phyloP scores from a whole-genome alignment of 1,140 invertebrate species.

The Ladona fulva region DNA sequence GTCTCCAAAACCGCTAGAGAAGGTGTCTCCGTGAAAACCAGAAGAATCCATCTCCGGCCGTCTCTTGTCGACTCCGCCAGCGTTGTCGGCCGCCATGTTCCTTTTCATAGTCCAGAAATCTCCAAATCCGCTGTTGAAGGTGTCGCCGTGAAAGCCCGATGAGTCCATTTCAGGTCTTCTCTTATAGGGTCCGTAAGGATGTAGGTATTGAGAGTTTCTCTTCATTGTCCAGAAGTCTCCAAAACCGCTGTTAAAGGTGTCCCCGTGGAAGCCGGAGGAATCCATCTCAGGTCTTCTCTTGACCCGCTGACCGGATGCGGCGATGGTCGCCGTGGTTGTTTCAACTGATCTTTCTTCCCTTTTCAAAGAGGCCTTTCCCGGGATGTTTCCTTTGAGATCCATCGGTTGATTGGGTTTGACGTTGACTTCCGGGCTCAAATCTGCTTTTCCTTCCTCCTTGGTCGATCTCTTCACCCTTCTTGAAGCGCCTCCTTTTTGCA shows the following conservation, averaged over 20 bases:
- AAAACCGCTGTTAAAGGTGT: slow-evolving; percentile 40
- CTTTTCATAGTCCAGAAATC: slow-evolving; percentile 40
- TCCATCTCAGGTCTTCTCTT: slow-evolving; percentile 35
- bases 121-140: slow-evolving; percentile 39
- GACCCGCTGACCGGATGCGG: slow-evolving; percentile 22
- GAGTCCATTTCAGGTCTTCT: slow-evolving; percentile 37
- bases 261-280: slow-evolving; percentile 36
- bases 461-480: too few species aligned
- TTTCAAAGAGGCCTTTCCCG: background rate
- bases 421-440: too few species aligned
- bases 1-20: slow-evolving; percentile 39
- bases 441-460: too few species aligned
- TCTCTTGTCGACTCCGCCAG: slow-evolving; percentile 25
- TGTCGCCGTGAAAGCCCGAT: slow-evolving; percentile 38
- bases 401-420: too few species aligned
- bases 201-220: slow-evolving; percentile 24
- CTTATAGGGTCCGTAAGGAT: slow-evolving; percentile 19
- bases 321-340: background rate
- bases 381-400: background rate
- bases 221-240: slow-evolving; percentile 42
- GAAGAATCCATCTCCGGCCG: slow-evolving; percentile 35
- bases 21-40: slow-evolving; percentile 39
- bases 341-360: background rate
- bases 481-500: too few species aligned
- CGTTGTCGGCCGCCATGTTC: background rate